Percentiles rank a stretch among this genome's conserved stretches.
phyloP scores from a whole-genome alignment of 2,888 invertebrate genomes.

The Drosophila paramelanica region DNA sequence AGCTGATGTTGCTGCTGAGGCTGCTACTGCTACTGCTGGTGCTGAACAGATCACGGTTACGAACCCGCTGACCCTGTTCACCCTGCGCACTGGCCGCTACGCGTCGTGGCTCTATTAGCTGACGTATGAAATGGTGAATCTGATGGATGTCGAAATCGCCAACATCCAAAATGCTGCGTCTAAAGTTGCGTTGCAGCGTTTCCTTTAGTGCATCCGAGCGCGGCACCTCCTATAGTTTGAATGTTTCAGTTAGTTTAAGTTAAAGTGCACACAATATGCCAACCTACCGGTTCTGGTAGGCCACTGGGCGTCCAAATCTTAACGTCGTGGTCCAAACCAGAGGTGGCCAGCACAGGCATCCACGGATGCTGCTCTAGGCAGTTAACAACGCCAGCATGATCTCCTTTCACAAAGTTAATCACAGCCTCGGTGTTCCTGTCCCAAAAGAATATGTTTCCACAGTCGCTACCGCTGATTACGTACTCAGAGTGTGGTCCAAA shows the following conservation, averaged over 20 bases:
- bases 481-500: slow-evolving; percentile 96
- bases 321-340: slow-evolving; percentile 94
- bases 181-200: slow-evolving; percentile 77
- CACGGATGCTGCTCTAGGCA: slow-evolving; percentile 96
- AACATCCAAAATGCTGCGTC: slow-evolving; percentile 56
- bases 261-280: background rate
- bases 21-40: slow-evolving; percentile 38
- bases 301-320: slow-evolving; percentile 94
- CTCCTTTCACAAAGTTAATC: slow-evolving; percentile 94
- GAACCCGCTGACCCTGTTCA: background rate
- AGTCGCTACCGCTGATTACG: slow-evolving; percentile 97
- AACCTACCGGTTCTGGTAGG: slow-evolving; percentile 61
- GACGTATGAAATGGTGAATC: slow-evolving; percentile 81
- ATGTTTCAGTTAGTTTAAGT: background rate
- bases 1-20: slow-evolving; percentile 30
- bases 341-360: slow-evolving; percentile 93
- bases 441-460: slow-evolving; percentile 95
- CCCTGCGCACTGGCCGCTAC: background rate
- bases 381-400: slow-evolving; percentile 93
- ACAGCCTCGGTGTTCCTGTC: slow-evolving; percentile 94
- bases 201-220: slow-evolving; percentile 53
- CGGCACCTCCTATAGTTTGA: slow-evolving; percentile 19
- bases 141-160: slow-evolving; percentile 76
- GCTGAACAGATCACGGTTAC: background rate
- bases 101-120: slow-evolving; percentile 69